These are phyloP conservation scores for Microctonus brassicae DNA, from an alignment of 2,888 invertebrate genomes.

Conservation along the genomic window DNA sequence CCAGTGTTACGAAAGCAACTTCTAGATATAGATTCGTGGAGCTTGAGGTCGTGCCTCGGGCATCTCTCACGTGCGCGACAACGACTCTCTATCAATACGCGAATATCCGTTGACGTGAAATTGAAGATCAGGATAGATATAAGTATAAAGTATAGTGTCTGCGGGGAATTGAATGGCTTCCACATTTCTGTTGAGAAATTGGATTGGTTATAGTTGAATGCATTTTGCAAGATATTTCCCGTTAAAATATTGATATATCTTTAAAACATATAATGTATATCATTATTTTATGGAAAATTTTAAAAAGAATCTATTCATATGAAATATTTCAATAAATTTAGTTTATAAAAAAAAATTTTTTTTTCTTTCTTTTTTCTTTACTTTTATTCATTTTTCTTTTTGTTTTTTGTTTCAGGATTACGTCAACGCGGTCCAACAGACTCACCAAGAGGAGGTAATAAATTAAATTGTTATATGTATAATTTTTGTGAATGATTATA, in stretches of 20 bases:
- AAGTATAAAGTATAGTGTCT: background rate
- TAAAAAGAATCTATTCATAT: background rate
- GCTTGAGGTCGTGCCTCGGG: constrained; percentile 19
- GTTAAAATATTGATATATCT: background rate
- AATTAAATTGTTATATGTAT: background rate
- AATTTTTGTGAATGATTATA: background rate
- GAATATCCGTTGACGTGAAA: constrained; percentile 24
- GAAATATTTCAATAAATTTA: background rate
- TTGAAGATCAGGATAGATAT: constrained; percentile 14
- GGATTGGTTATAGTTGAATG: constrained; percentile 8
- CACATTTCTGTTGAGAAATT: constrained; percentile 15
- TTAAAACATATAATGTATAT: background rate
- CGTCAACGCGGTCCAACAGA: constrained; percentile 63
- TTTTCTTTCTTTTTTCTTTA: background rate
- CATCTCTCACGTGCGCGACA: constrained; percentile 12
- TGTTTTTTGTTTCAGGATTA: constrained; percentile 58
- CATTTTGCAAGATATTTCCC: background rate
- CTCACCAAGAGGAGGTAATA: constrained; percentile 61
- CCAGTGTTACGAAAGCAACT: constrained; percentile 31
- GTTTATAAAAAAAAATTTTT: too few relatives aligned
- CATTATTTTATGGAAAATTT: background rate
- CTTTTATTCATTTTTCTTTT: background rate
- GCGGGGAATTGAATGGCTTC: constrained; percentile 7
- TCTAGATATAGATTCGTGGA: constrained; percentile 5
- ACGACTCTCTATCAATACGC: constrained; percentile 21